A percentile compares a stretch with the other conserved stretches of the same genome.
These are phyloP conservation scores for Drosophila gaucha DNA, from an alignment of 2,888 invertebrate species.

Conservation along the genomic window DNA sequence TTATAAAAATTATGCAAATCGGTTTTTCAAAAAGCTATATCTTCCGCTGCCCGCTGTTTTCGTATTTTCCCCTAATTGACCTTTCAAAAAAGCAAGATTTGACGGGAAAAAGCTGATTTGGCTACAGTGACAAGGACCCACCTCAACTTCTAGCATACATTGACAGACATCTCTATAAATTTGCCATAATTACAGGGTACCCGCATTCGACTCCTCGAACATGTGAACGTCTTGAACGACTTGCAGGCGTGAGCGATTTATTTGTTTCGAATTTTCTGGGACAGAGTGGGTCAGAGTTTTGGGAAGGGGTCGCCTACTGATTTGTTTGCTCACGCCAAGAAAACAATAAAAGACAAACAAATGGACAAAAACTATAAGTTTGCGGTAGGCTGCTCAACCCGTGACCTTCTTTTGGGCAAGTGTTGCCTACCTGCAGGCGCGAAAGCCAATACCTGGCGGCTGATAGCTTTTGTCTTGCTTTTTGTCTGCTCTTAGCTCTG, in stretches of 20 bases:
- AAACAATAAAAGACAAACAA: constrained; percentile 55
- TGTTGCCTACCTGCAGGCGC: constrained; percentile 54
- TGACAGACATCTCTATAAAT: too few relatives aligned
- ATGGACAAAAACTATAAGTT: constrained; percentile 56
- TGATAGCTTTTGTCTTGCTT: not conserved
- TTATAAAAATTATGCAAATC: too few relatives aligned
- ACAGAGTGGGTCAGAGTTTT: constrained; percentile 32
- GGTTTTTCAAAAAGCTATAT: too few relatives aligned
- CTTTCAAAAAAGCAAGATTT: too few relatives aligned
- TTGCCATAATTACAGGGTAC: constrained; percentile 3
- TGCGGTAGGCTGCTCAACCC: constrained; percentile 65
- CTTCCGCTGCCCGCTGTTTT: too few relatives aligned
- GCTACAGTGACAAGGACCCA: too few relatives aligned
- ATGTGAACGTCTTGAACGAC: too few relatives aligned
- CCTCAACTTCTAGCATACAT: too few relatives aligned
- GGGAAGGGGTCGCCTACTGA: constrained; percentile 13
- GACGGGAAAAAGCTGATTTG: too few relatives aligned
- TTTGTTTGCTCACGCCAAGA: constrained; percentile 58
- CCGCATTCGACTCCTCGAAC: constrained; percentile 10
- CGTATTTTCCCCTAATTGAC: too few relatives aligned
- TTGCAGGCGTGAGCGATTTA: constrained; percentile 28
- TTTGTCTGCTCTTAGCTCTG: not conserved
- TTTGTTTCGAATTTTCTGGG: constrained; percentile 76
- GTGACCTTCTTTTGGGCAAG: constrained; percentile 66
- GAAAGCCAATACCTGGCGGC: constrained; percentile 3